Evolutionary conservation across 2,888 invertebrate species (phyloP), one percentile per base, ranked within the genome.

Genomic region (Deroplatys truncata): DNA sequence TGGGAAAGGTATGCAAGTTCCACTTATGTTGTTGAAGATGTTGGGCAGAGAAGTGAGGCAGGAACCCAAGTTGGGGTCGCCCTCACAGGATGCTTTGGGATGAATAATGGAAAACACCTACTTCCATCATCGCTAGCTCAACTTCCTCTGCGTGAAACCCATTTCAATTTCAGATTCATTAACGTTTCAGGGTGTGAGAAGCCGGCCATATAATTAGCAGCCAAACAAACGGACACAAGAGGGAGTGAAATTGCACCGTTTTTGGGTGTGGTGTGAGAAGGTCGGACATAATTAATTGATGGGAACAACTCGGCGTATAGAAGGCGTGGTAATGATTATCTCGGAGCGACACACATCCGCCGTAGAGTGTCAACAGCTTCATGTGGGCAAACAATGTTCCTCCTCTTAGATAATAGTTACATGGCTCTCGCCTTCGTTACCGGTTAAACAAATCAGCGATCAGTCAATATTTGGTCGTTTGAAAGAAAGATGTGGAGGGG

Each of bases 101-200:
- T 87, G 87, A 87, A 87, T 87, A 87, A 87, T 87, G 87, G 87
- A 87, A 35, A 87, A 31, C 82, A 28, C 29, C 86, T n/a, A 28
- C 29, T 28, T 84, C 31, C 25, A 29, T 35, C 31, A 35, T 85
- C 43, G 20, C 35, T 43, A 13, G n/a, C 84, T 85, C 31, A 85
- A 85, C 35, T n/a, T 85, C 35, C 20, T 35, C 84, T 85, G 25
- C 35, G 72, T n/a, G 82, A 82, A 86, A 83, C 82, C 86, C 87
- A 87, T 87, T 87, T 87, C 83, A 87, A 87, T 87, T 83, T 83
- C 82, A 87, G 83, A 83, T 43, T 87, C 82, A 87, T 87, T 87
- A 87, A 87, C 87, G 87, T 87, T 72, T 35, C 82, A 83, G 20
- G 86, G 84, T 84, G 31, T 49, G 43, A 28, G 28, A 43, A 28